Percentiles rank a stretch among this genome's conserved stretches.
These are phyloP conservation scores for Eptatretus atami DNA, from an alignment of 2,797 vertebrate species.

Conservation along the genomic window DNA sequence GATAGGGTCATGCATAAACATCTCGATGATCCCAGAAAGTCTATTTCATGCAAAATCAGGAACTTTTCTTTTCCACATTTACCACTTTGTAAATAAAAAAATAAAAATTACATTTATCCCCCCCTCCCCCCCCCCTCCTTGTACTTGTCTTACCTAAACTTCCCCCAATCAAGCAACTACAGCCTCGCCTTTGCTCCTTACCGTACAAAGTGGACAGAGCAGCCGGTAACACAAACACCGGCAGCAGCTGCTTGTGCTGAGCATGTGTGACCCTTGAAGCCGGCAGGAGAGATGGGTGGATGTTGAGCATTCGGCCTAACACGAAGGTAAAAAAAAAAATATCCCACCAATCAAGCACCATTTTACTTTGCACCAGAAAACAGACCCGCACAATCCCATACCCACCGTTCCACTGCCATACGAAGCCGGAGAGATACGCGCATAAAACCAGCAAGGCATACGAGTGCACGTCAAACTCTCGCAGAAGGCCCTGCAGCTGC, in stretches of 20 bases:
- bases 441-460: conserved; percentile 88
- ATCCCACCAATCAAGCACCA: too few relatives aligned
- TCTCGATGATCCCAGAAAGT: too few relatives aligned
- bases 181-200: conserved; percentile 18
- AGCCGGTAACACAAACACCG: conserved; percentile 41
- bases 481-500: conserved; percentile 35
- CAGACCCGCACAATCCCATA: background rate
- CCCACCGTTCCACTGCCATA: conserved; percentile 63
- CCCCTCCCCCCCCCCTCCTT: too few relatives aligned
- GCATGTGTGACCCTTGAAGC: conserved; percentile 81
- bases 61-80: too few relatives aligned
- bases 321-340: conserved; percentile 3
- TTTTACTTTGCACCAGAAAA: background rate
- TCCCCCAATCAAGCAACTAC: too few relatives aligned
- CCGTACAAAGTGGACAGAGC: conserved; percentile 79
- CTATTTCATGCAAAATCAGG: too few relatives aligned
- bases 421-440: conserved; percentile 60
- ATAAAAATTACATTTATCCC: too few relatives aligned
- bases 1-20: too few relatives aligned
- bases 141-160: too few relatives aligned
- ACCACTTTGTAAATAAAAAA: too few relatives aligned
- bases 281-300: conserved; percentile 71
- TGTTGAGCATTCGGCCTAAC: conserved; percentile 57
- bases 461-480: conserved; percentile 41
- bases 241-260: conserved; percentile 48